These are phyloP conservation scores for Oxyscelio sp. DNA, from an alignment of 2,888 invertebrate genomes.

Conservation along the genomic window DNA sequence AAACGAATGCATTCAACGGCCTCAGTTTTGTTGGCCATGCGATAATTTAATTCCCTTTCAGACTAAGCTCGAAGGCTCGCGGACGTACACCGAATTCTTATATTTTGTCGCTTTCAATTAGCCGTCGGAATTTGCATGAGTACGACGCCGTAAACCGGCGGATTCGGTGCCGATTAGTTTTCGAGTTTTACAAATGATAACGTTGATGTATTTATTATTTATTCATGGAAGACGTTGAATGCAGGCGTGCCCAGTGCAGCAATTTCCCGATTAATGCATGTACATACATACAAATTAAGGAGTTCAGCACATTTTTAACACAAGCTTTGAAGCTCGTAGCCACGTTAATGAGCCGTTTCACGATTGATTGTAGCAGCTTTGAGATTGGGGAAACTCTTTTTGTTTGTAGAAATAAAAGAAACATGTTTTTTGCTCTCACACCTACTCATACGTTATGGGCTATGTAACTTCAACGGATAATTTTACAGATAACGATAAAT, in stretches of 20 bases:
- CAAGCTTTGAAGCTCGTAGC: conserved; percentile 76
- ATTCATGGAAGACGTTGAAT: conserved; percentile 82
- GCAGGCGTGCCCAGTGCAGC: conserved; percentile 72
- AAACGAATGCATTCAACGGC: conserved; percentile 82
- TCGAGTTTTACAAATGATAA: conserved; percentile 85
- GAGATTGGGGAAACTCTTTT: conserved; percentile 30
- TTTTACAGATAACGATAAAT: conserved; percentile 81
- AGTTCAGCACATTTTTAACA: conserved; percentile 74
- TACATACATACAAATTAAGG: conserved; percentile 57
- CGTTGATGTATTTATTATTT: conserved; percentile 85
- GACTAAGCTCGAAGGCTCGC: conserved; percentile 85
- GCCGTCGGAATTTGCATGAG: conserved; percentile 64
- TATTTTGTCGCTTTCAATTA: conserved; percentile 5
- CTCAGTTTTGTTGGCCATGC: conserved; percentile 78
- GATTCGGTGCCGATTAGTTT: conserved; percentile 70
- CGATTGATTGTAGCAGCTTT: conserved; percentile 19
- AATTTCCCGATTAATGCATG: conserved; percentile 67
- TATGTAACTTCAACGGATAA: conserved; percentile 70
- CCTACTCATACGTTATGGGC: conserved; percentile 29
- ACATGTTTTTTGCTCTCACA: background rate
- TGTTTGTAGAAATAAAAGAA: conserved; percentile 22
- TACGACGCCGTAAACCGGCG: conserved; percentile 37
- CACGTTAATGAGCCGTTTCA: conserved; percentile 70
- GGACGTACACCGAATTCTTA: conserved; percentile 6
- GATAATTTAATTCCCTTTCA: conserved; percentile 82